Conservation (phyloP, 2,797 vertebrate species). For the Fundulus diaphanus region DNA sequence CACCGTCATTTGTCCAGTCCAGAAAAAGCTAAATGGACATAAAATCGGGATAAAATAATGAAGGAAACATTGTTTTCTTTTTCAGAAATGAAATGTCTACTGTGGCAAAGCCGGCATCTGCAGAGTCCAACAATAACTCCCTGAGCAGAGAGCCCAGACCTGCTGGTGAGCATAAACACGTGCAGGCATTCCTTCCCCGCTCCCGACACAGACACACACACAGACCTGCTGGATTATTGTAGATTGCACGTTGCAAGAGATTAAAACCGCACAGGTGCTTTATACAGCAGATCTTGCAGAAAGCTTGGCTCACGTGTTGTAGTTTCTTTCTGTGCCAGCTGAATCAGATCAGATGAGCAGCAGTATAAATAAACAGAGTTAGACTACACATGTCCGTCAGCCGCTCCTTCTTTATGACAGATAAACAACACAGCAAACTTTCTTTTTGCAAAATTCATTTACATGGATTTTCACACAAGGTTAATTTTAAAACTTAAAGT, state of each 20-base stretch:
- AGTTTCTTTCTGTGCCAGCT: slow-evolving; percentile 19
- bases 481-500: not conserved
- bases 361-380: slow-evolving; percentile 20
- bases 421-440: not conserved
- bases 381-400: not conserved
- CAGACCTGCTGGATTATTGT: slow-evolving; percentile 40
- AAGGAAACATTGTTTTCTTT: not conserved
- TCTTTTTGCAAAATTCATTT: not conserved
- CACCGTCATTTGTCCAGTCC: not conserved
- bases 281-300: slow-evolving; percentile 27
- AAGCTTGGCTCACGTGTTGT: slow-evolving; percentile 39
- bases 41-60: not conserved
- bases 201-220: not conserved
- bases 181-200: slow-evolving; percentile 17
- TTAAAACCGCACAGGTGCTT: slow-evolving; percentile 38
- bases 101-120: slow-evolving; percentile 39
- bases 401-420: not conserved
- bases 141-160: slow-evolving; percentile 32
- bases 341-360: slow-evolving; percentile 31
- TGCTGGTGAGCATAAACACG: slow-evolving; percentile 60
- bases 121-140: slow-evolving; percentile 71
- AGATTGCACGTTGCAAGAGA: slow-evolving; percentile 45
- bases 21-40: not conserved
- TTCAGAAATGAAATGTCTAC: slow-evolving; percentile 53
- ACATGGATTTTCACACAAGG: not conserved